These are phyloP conservation scores for Buathra laborator DNA, from an alignment of 2,888 invertebrate genomes.

Conservation along the genomic window DNA sequence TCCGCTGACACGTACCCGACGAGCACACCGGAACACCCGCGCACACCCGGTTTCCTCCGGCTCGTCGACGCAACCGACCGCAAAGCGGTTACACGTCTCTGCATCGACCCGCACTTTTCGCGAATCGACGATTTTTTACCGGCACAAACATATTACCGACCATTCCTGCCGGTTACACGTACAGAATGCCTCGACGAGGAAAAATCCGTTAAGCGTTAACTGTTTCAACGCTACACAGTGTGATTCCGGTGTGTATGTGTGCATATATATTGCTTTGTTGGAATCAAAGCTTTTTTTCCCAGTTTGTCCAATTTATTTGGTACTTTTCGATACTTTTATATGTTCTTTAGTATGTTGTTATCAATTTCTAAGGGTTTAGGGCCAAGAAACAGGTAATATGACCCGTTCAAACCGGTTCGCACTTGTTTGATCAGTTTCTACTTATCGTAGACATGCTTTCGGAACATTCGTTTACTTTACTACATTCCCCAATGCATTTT, in stretches of 20 bases:
- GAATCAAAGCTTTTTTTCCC: not conserved
- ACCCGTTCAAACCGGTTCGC: not conserved
- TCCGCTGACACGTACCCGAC: constrained; percentile 36
- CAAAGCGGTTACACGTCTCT: constrained; percentile 25
- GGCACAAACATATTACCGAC: constrained; percentile 25
- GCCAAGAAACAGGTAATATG: not conserved
- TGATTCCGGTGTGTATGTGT: not conserved
- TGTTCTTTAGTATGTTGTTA: not conserved
- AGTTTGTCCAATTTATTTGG: not conserved
- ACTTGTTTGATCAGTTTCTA: not conserved
- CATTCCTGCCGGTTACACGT: not conserved
- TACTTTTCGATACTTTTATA: not conserved
- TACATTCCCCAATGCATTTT: not conserved
- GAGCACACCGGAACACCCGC: constrained; percentile 14
- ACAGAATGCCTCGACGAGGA: not conserved
- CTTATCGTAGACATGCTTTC: not conserved
- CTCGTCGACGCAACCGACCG: constrained; percentile 6
- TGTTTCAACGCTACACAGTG: not conserved
- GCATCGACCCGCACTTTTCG: constrained; percentile 30
- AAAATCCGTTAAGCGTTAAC: not conserved
- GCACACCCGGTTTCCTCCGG: constrained; percentile 3
- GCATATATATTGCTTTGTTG: not conserved
- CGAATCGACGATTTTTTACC: constrained; percentile 38
- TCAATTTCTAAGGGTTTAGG: not conserved
- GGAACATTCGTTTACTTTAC: not conserved